phyloP scores from a whole-genome alignment of 2,797 vertebrate species.

The Sebastes aleutianus region DNA sequence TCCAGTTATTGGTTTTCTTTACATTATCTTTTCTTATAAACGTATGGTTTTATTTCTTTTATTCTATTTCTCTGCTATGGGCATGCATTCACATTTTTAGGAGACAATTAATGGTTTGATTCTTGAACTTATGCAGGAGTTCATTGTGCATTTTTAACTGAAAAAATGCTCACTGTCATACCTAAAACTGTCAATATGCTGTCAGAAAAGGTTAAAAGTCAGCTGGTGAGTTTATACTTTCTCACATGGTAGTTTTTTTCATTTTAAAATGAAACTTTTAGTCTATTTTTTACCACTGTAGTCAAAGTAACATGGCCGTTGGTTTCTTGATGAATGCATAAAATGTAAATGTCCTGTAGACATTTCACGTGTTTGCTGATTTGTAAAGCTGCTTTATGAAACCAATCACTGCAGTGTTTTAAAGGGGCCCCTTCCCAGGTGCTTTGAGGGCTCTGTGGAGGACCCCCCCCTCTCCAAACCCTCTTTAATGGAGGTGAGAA shows the following conservation, averaged over 20 bases:
- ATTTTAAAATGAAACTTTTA: not conserved
- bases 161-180: not conserved
- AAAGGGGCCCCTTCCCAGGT: slow-evolving; percentile 60
- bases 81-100: not conserved
- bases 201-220: not conserved
- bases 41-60: too few relatives aligned
- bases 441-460: slow-evolving; percentile 55
- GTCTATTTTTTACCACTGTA: fast-evolving
- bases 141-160: not conserved
- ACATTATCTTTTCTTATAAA: not conserved
- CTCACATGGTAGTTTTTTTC: not conserved
- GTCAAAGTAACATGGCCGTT: not conserved
- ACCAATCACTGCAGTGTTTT: slow-evolving; percentile 17
- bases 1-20: not conserved
- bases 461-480: slow-evolving; percentile 34
- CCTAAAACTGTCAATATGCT: not conserved
- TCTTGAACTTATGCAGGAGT: not conserved
- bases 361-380: slow-evolving; percentile 20
- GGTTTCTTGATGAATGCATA: not conserved
- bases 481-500: slow-evolving; percentile 86
- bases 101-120: not conserved
- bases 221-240: not conserved
- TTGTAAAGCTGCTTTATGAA: slow-evolving; percentile 34
- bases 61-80: not conserved
- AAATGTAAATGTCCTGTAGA: not conserved